A percentile compares a stretch with the other conserved stretches of the same genome.
Conservation (phyloP, 2,113 vertebrate genomes). For the Labrus mixtus region DNA sequence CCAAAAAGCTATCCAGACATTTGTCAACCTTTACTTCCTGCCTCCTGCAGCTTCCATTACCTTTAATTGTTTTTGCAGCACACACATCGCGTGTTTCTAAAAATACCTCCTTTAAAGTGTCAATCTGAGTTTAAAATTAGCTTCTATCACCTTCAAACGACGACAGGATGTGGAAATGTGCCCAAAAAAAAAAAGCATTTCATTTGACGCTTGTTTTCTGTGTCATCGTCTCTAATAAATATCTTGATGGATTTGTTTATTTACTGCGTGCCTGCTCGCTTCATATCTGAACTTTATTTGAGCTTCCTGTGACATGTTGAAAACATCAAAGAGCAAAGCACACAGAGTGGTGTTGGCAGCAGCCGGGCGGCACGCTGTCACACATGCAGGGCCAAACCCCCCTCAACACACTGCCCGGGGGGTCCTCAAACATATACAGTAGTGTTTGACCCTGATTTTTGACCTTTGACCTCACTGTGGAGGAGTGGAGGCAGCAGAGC, state of each 20-base stretch:
- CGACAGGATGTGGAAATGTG: background rate
- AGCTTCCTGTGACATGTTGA: constrained; percentile 16
- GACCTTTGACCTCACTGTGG: constrained; percentile 33
- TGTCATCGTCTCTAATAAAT: too few relatives aligned
- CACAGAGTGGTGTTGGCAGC: constrained; percentile 19
- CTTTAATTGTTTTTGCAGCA: background rate
- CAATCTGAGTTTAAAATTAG: constrained; percentile 35
- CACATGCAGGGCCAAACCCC: constrained; percentile 15
- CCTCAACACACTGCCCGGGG: background rate
- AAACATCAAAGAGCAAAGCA: constrained; percentile 31
- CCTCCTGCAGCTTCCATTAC: background rate
- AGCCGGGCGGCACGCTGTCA: constrained; percentile 23
- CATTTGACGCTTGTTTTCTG: background rate
- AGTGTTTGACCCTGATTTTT: constrained; percentile 33
- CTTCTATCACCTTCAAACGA: background rate
- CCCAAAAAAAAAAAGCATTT: too few relatives aligned
- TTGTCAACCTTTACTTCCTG: too few relatives aligned
- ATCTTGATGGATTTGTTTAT: background rate
- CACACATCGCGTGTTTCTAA: constrained; percentile 10
- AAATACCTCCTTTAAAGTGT: constrained; percentile 23
- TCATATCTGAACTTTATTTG: background rate
- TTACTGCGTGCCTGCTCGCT: background rate
- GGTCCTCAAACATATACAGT: background rate
- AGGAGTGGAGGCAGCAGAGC: too few relatives aligned
- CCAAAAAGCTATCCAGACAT: too few relatives aligned